Conservation (phyloP, 2,797 vertebrate species). For the Rhinogobio ventralis region DNA sequence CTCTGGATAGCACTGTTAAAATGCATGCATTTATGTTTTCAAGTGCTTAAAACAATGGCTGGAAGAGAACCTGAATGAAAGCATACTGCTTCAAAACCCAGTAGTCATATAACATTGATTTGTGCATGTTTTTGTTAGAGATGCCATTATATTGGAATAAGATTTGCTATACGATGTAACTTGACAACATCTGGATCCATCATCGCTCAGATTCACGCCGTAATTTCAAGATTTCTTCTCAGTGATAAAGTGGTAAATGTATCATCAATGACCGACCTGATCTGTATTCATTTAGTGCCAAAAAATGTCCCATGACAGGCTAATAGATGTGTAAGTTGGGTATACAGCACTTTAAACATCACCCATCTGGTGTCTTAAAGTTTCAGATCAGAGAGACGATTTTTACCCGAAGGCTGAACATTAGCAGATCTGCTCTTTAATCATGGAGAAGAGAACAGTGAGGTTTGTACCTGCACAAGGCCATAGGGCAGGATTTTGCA, state of each 20-base stretch:
- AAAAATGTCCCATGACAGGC: conserved; percentile 24
- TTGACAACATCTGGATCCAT: background rate
- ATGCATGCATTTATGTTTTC: conserved; percentile 2
- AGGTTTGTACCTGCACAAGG: conserved; percentile 35
- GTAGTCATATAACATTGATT: background rate
- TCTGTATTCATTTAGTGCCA: background rate
- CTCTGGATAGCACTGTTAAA: conserved; percentile 10
- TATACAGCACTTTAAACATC: conserved; percentile 12
- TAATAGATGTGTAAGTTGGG: conserved; percentile 17
- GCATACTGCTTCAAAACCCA: background rate
- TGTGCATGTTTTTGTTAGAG: background rate
- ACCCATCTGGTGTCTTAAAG: conserved; percentile 22
- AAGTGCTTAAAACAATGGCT: conserved; percentile 6
- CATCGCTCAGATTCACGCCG: background rate
- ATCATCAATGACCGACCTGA: background rate
- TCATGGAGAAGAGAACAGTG: conserved; percentile 32
- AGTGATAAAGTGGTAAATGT: background rate
- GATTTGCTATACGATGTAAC: background rate
- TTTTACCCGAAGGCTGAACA: conserved; percentile 40
- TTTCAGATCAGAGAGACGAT: conserved; percentile 11
- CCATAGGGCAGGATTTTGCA: conserved; percentile 54
- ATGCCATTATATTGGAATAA: background rate
- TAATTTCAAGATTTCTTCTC: background rate
- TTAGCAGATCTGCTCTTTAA: conserved; percentile 29
- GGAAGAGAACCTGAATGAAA: background rate